Percentiles rank a stretch among this genome's conserved stretches.
Conservation (phyloP, 2,888 invertebrate genomes). For the Reticulitermes lucifugus region DNA sequence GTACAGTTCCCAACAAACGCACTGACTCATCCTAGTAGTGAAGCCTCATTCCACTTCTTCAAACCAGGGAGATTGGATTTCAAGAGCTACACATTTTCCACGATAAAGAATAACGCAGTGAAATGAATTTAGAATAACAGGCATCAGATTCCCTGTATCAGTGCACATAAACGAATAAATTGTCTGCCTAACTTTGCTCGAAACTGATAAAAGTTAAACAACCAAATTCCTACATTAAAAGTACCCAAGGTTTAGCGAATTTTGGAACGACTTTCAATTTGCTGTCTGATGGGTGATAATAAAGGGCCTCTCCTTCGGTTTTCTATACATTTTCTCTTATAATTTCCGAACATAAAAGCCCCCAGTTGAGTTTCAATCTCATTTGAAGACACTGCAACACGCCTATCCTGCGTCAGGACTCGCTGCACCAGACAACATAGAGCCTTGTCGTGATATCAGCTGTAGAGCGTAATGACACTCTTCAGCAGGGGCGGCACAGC, state of each 20-base stretch:
- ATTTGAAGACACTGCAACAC: background rate
- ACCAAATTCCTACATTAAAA: background rate
- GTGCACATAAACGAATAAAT: background rate
- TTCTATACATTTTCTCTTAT: background rate
- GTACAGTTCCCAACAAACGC: background rate
- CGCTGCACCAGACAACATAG: background rate
- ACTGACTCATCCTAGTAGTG: background rate
- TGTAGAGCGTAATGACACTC: too few relatives aligned
- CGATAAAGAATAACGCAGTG: background rate
- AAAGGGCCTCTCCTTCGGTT: background rate
- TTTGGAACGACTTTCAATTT: background rate
- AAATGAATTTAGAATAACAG: constrained; percentile 22
- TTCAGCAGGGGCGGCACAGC: too few relatives aligned
- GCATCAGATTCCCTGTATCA: background rate
- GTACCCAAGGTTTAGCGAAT: background rate
- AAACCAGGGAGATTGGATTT: constrained; percentile 24
- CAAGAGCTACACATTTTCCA: background rate
- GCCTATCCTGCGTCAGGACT: background rate
- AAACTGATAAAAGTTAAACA: background rate
- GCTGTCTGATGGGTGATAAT: background rate
- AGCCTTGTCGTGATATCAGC: too few relatives aligned
- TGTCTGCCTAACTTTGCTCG: too few relatives aligned
- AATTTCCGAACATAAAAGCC: background rate
- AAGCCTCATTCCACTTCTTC: background rate
- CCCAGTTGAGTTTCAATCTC: background rate